A percentile compares a stretch with the other conserved stretches of the same genome.
These are phyloP conservation scores for Leptogaster cylindrica DNA, from an alignment of 2,888 invertebrate species.

Conservation along the genomic window DNA sequence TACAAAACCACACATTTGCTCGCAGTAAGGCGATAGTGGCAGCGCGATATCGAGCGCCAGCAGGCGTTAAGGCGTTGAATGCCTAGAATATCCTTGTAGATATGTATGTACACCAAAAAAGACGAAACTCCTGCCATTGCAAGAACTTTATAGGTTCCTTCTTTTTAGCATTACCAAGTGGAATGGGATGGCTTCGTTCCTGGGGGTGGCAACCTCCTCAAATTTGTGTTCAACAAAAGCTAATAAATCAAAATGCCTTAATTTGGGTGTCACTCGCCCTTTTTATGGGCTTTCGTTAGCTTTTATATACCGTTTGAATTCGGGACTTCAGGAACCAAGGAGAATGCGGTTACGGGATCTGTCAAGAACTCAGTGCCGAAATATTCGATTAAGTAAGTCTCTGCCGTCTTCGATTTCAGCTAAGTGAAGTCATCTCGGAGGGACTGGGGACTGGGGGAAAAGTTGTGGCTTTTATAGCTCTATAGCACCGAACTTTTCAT, in stretches of 20 bases:
- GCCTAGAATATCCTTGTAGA: background rate
- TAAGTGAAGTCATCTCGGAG: background rate
- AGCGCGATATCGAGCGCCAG: background rate
- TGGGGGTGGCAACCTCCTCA: background rate
- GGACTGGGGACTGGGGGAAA: no score
- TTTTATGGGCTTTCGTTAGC: slow-evolving; percentile 42
- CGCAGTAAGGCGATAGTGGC: slow-evolving; percentile 21
- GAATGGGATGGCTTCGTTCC: slow-evolving; percentile 16
- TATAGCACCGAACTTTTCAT: no score
- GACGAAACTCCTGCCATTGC: background rate
- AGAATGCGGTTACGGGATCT: background rate
- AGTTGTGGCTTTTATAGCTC: no score
- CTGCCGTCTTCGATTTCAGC: background rate
- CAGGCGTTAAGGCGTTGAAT: background rate
- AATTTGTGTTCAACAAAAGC: slow-evolving; percentile 40
- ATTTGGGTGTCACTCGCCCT: slow-evolving; percentile 45
- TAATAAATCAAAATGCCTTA: slow-evolving; percentile 47
- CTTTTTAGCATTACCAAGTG: background rate
- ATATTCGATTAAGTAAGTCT: slow-evolving; percentile 32
- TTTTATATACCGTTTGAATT: slow-evolving; percentile 23
- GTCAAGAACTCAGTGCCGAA: background rate
- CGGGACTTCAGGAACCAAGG: no score
- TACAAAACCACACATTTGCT: slow-evolving; percentile 33
- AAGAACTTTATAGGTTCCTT: slow-evolving; percentile 33
- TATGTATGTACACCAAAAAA: background rate